A percentile compares a stretch with the other conserved stretches of the same genome.
These are phyloP conservation scores for Onychostoma macrolepis DNA, from an alignment of 2,113 vertebrate species.

Conservation along the genomic window DNA sequence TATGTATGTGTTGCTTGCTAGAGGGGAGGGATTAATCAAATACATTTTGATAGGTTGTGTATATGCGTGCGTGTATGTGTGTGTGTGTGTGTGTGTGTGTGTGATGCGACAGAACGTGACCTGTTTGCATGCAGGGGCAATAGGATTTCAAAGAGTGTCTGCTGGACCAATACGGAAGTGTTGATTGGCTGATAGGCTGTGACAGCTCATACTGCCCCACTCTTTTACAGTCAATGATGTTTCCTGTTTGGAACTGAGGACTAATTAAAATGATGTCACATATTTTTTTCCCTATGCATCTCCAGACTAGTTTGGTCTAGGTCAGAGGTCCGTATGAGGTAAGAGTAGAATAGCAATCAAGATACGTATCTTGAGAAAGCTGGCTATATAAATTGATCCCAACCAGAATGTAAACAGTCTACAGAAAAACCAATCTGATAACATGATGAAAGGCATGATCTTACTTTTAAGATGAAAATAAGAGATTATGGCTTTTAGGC, in stretches of 20 bases:
- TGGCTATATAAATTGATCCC: not conserved
- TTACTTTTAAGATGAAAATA: not conserved
- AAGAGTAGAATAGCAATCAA: not conserved
- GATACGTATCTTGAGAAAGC: not conserved
- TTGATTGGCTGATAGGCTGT: constrained; percentile 39
- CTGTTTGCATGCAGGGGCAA: not conserved
- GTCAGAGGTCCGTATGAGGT: not conserved
- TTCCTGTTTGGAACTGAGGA: constrained; percentile 6
- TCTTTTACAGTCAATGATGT: constrained; percentile 14
- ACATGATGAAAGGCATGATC: constrained; percentile 8
- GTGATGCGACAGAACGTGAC: not conserved
- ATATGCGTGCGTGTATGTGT: not conserved
- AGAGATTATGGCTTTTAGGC: constrained; percentile 10
- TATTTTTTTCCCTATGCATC: not conserved
- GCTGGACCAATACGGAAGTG: not conserved
- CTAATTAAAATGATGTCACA: not conserved
- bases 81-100: not conserved
- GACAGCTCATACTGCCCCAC: not conserved
- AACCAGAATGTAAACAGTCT: not conserved
- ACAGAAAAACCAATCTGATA: constrained; percentile 5
- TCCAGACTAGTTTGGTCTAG: not conserved
- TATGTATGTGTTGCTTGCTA: constrained; percentile 70
- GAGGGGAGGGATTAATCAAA: constrained; percentile 70
- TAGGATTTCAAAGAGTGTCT: not conserved
- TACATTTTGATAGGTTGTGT: constrained; percentile 30